These are phyloP conservation scores for Apis dorsata DNA, from an alignment of 1,140 invertebrate genomes.

Conservation along the genomic window DNA sequence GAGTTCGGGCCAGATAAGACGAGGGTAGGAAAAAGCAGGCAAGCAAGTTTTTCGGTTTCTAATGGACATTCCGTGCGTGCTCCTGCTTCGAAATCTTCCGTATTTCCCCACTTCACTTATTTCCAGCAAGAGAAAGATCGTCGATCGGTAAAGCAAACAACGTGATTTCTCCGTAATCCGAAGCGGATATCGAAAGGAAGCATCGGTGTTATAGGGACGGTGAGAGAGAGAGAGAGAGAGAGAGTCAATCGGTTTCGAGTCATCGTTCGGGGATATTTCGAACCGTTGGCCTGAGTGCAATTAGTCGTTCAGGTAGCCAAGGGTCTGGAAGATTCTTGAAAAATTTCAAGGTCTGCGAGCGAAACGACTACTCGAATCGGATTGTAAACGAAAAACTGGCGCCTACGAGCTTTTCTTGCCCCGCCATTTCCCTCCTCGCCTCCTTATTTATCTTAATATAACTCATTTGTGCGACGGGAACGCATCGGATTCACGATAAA, in stretches of 20 bases:
- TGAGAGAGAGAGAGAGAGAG: background rate
- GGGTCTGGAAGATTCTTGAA: background rate
- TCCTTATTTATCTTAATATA: no score
- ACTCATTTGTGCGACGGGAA: no score
- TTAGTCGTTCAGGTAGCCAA: conserved; percentile 52
- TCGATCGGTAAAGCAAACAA: conserved; percentile 28
- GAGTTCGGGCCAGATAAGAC: conserved; percentile 32
- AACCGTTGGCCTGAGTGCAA: conserved; percentile 21
- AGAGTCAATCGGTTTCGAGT: conserved; percentile 1
- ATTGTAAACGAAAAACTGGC: background rate
- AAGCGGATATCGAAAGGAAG: no score
- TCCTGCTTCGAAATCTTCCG: background rate
- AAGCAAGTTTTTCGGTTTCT: background rate
- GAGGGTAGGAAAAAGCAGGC: background rate
- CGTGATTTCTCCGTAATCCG: conserved; percentile 35
- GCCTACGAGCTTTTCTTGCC: background rate
- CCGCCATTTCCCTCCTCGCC: no score
- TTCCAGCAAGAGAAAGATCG: background rate
- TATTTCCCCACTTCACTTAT: background rate
- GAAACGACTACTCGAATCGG: background rate
- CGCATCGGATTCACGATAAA: no score
- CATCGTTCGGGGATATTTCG: conserved; percentile 8
- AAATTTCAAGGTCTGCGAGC: conserved; percentile 12
- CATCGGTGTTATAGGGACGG: background rate
- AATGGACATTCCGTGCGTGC: conserved; percentile 46